These are phyloP conservation scores for Choloepus didactylus DNA, from an alignment of 2,797 vertebrate species.

Conservation along the genomic window DNA sequence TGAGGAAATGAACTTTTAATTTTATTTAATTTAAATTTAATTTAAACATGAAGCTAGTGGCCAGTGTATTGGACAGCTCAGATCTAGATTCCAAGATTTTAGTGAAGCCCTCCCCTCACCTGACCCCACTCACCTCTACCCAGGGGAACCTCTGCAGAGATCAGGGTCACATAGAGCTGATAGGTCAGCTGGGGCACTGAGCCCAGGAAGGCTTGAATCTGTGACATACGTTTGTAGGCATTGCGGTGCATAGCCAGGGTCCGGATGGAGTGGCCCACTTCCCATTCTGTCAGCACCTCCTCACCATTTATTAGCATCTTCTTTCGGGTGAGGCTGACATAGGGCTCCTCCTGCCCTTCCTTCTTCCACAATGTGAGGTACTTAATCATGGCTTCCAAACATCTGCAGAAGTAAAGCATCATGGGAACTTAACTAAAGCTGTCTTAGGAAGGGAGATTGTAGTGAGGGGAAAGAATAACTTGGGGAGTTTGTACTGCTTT, in stretches of 20 bases:
- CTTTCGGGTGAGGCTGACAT: slow-evolving; percentile 96
- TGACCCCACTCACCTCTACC: slow-evolving; percentile 90
- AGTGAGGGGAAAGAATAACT: not conserved
- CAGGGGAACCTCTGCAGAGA: slow-evolving; percentile 91
- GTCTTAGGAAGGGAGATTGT: slow-evolving; percentile 45
- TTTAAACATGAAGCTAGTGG: slow-evolving; percentile 19
- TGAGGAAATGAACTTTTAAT: not conserved
- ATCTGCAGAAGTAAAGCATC: slow-evolving; percentile 89
- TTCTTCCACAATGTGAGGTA: slow-evolving; percentile 87
- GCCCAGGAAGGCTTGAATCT: slow-evolving; percentile 98
- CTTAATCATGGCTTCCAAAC: slow-evolving; percentile 93
- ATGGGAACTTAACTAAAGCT: slow-evolving; percentile 77
- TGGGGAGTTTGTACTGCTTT: not conserved
- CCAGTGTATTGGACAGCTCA: slow-evolving; percentile 50
- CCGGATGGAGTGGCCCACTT: slow-evolving; percentile 95
- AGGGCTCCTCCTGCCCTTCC: slow-evolving; percentile 94
- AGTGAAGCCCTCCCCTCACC: slow-evolving; percentile 55
- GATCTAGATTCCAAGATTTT: slow-evolving; percentile 47
- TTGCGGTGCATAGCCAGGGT: slow-evolving; percentile 94
- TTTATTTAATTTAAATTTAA: slow-evolving; percentile 52
- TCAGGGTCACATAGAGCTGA: slow-evolving; percentile 95
- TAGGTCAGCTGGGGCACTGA: slow-evolving; percentile 97
- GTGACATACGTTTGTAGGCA: slow-evolving; percentile 96
- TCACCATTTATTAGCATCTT: slow-evolving; percentile 91
- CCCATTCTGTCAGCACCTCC: slow-evolving; percentile 92